phyloP scores from a whole-genome alignment of 1,140 invertebrate species.

The Dendrolimus punctatus region DNA sequence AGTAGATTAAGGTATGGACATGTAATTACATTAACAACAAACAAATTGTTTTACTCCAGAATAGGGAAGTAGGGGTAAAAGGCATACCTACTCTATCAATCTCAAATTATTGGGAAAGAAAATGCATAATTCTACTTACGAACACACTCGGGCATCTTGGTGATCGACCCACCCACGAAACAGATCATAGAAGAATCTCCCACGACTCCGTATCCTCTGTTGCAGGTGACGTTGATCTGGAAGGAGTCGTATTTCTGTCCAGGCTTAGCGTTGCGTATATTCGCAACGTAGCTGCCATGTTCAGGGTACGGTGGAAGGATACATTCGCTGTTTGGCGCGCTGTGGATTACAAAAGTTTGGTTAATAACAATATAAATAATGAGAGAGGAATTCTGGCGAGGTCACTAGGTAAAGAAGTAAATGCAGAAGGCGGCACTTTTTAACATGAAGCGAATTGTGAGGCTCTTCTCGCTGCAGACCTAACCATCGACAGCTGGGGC shows the following conservation, averaged over 20 bases:
- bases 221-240: constrained; percentile 5
- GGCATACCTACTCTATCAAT: neutral
- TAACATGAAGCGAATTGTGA: too few relatives aligned
- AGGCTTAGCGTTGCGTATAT: neutral
- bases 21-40: too few relatives aligned
- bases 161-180: neutral
- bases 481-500: too few relatives aligned
- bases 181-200: neutral
- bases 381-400: too few relatives aligned
- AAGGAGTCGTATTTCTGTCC: constrained; percentile 1
- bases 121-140: constrained; percentile 1
- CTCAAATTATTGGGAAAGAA: neutral
- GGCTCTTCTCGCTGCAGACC: too few relatives aligned
- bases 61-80: neutral
- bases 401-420: too few relatives aligned
- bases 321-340: constrained; percentile 15
- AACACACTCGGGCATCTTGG: neutral
- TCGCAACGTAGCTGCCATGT: constrained; percentile 2
- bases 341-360: constrained; percentile 26
- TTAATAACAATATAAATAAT: neutral
- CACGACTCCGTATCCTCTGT: constrained; percentile 3
- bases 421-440: too few relatives aligned
- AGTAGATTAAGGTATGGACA: too few relatives aligned
- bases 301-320: constrained; percentile 3
- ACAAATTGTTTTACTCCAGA: too few relatives aligned